Evolutionary conservation across 2,888 invertebrate species (phyloP).

Genomic region (Quadriops clusia): DNA sequence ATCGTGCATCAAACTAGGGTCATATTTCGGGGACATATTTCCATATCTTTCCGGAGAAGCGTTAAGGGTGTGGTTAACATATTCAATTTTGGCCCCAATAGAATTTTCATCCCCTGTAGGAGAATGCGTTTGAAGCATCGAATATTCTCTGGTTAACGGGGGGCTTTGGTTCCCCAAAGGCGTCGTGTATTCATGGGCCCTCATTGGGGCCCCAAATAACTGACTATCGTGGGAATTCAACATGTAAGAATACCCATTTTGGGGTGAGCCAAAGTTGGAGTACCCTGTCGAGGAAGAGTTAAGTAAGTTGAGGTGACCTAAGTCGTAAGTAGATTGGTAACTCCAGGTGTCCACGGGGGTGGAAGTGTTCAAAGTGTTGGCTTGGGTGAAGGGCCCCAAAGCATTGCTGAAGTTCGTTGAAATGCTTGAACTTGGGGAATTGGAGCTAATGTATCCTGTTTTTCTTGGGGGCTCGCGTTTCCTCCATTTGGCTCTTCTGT

Average conservation of each 20-base stretch:
- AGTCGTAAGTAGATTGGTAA: constrained; percentile 65
- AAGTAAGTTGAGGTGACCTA: constrained; percentile 61
- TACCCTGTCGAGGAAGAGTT: constrained; percentile 52
- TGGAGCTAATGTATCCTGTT: constrained; percentile 65
- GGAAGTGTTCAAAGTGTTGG: constrained; percentile 31
- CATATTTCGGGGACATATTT: constrained; percentile 49
- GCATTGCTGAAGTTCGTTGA: constrained; percentile 40
- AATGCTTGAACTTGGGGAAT: constrained; percentile 52
- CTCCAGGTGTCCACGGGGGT: constrained; percentile 63
- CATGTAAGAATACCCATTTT: constrained; percentile 49
- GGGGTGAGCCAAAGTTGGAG: constrained; percentile 49
- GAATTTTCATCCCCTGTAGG: constrained; percentile 38
- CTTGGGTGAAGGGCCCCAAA: constrained; percentile 42
- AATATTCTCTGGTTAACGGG: constrained; percentile 50
- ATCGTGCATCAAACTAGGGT: constrained; percentile 40
- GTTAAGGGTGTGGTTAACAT: constrained; percentile 34
- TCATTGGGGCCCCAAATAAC: constrained; percentile 49
- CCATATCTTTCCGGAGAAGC: constrained; percentile 47
- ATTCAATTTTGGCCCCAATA: constrained; percentile 35
- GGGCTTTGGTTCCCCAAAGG: constrained; percentile 47
- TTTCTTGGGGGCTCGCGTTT: constrained; percentile 89
- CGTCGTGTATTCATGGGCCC: constrained; percentile 52
- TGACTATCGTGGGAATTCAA: constrained; percentile 60
- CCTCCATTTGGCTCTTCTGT: constrained; percentile 87
- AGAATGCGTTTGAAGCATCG: constrained; percentile 52